These are phyloP conservation scores for Popillia japonica DNA, from an alignment of 1,140 invertebrate genomes.

Conservation along the genomic window DNA sequence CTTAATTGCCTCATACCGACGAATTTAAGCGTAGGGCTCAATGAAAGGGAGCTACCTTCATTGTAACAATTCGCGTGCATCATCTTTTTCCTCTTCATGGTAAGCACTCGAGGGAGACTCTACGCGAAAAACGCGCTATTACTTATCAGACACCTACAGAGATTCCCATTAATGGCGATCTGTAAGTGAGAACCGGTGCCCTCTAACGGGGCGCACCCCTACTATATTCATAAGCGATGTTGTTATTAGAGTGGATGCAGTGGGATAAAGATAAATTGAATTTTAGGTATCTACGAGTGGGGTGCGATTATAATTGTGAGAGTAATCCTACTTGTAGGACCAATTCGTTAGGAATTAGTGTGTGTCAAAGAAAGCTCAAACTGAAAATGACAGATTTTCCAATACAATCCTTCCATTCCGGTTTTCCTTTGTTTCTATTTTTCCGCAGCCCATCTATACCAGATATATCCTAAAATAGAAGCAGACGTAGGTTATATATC, in stretches of 20 bases:
- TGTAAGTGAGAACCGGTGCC: background rate
- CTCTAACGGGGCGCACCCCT: background rate
- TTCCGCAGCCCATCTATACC: background rate
- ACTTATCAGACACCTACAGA: slow-evolving; percentile 16
- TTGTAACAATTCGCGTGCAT: background rate
- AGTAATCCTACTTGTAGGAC: no score
- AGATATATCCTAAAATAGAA: background rate
- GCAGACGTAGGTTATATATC: slow-evolving; percentile 4
- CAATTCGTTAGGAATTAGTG: no score
- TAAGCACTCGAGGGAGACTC: background rate
- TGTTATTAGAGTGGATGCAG: background rate
- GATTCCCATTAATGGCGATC: slow-evolving; percentile 13
- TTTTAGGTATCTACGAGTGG: background rate
- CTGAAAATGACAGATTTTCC: background rate
- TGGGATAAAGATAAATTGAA: background rate
- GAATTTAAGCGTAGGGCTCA: background rate
- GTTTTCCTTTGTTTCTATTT: background rate
- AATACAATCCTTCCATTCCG: background rate
- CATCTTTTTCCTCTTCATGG: background rate
- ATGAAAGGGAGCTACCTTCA: background rate
- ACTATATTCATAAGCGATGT: background rate
- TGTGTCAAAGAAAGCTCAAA: no score
- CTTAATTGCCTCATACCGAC: background rate
- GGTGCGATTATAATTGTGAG: background rate
- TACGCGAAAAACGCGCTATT: background rate